Percentiles rank a stretch among this genome's conserved stretches.
Conservation (phyloP, 1,140 invertebrate species). For the Paracyclopina nana region DNA sequence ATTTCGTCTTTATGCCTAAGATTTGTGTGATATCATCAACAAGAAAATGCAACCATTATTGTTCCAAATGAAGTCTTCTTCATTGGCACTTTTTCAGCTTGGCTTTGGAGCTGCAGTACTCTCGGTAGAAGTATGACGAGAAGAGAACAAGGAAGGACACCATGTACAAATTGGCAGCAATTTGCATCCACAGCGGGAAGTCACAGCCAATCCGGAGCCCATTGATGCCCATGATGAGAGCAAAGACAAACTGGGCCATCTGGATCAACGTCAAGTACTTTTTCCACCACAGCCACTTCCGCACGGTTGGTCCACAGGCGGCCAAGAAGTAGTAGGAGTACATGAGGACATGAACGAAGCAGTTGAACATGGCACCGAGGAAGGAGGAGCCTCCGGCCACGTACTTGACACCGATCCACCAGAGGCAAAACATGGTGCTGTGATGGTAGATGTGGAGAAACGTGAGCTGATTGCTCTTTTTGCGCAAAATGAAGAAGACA, state of each 20-base stretch:
- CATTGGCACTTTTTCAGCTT: too few relatives aligned
- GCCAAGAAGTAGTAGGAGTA: constrained; percentile 75
- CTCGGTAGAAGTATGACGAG: constrained; percentile 75
- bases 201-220: constrained; percentile 46
- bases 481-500: constrained; percentile 67
- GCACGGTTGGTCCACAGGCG: constrained; percentile 42
- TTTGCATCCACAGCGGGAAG: constrained; percentile 85
- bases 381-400: constrained; percentile 80
- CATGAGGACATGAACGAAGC: constrained; percentile 76
- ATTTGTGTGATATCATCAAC: too few relatives aligned
- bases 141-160: constrained; percentile 73
- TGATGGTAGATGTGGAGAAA: constrained; percentile 83
- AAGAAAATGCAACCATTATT: too few relatives aligned
- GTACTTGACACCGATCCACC: constrained; percentile 94
- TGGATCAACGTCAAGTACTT: constrained; percentile 74
- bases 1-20: too few relatives aligned
- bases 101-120: too few relatives aligned
- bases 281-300: constrained; percentile 56
- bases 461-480: constrained; percentile 65
- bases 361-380: constrained; percentile 70
- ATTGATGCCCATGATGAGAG: constrained; percentile 56
- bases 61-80: too few relatives aligned
- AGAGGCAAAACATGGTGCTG: constrained; percentile 71
- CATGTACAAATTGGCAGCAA: constrained; percentile 72
- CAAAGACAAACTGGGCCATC: constrained; percentile 63